Base-by-base conservation (phyloP, 2,888 invertebrate species). In the Meloe dianella region DNA sequence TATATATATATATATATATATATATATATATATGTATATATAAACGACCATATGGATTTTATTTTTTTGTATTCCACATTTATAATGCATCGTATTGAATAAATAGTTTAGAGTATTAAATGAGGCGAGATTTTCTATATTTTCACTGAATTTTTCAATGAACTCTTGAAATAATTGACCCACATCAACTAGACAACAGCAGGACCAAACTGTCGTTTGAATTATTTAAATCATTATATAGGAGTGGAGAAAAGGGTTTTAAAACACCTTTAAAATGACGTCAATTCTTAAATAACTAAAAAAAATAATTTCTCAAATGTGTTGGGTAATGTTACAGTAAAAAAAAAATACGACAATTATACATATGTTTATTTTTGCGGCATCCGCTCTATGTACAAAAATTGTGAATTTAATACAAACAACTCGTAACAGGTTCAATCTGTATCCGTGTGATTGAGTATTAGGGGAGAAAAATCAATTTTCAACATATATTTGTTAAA, bases 151-250 rank as follows among this genome's bases (percentile, higher is more conserved):
- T 57, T 35, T 63, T 57, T 47, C 20, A 27, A 22, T 29, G 47
- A 58, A 58, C 58, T 35, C 47, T 24, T 20, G 63, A 65, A 68
- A 68, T 65, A 65, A 57, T 68, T 63, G 35, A 68, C 65, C 65
- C 68, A 66, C 22, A 58, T 68, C 68, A 68, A 63, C 14, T 27
- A 14, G 54, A 17, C 30, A 30, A 60, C 65, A 41, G 7, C 8
- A 63, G 63, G 51, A 60, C 58, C 24, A 56, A 63, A 57, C 65
- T 65, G 68, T 65, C 68, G 27, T 35, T 64, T 68, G 17, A 68
- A 68, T 61, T 63, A 65, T 65, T 68, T 54, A 66, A 24, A 27
- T 20, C 4, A 7, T 47, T 22, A 22, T 30, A 20, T 32, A 51
- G 60, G 57, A 64, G 61, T 63, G 66, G 54, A 6, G 27, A 24